phyloP scores from a whole-genome alignment of 2,888 invertebrate species.

The Acanthosepion lycidas region DNA sequence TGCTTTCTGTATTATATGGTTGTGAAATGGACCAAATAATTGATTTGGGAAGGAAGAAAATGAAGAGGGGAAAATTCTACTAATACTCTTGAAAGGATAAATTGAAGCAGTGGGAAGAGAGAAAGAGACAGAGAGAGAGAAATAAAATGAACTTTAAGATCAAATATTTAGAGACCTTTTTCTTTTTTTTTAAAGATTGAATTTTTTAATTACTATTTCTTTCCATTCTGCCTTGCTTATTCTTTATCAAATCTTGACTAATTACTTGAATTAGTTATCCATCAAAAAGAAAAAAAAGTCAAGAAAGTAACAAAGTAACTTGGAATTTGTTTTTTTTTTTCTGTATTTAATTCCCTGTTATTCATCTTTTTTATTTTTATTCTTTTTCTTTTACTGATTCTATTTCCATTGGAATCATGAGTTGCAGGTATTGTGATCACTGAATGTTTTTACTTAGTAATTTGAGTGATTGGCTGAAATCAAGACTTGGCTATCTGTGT shows the following conservation, averaged over 20 bases:
- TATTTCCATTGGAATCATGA: no score
- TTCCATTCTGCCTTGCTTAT: not conserved
- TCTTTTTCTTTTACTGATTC: not conserved
- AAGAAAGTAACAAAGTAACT: not conserved
- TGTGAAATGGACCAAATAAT: conserved; percentile 18
- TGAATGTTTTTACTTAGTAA: no score
- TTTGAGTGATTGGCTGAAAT: no score
- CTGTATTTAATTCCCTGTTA: not conserved
- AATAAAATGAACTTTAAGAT: not conserved
- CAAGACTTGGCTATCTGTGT: no score
- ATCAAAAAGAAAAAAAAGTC: not conserved
- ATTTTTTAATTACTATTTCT: not conserved
- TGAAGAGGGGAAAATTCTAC: not conserved
- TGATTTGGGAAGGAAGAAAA: not conserved
- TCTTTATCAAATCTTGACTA: conserved; percentile 12
- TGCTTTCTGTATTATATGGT: conserved; percentile 11
- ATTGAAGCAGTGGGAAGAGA: not conserved
- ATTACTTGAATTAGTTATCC: not conserved
- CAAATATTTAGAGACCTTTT: not conserved
- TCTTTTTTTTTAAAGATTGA: not conserved
- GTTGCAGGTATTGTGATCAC: no score
- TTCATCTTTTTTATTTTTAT: not conserved
- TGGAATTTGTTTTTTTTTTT: not conserved
- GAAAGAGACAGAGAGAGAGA: not conserved
- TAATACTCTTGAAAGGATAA: no score